Conservation (phyloP, 2,797 vertebrate genomes). For the Gallinago stenura region DNA sequence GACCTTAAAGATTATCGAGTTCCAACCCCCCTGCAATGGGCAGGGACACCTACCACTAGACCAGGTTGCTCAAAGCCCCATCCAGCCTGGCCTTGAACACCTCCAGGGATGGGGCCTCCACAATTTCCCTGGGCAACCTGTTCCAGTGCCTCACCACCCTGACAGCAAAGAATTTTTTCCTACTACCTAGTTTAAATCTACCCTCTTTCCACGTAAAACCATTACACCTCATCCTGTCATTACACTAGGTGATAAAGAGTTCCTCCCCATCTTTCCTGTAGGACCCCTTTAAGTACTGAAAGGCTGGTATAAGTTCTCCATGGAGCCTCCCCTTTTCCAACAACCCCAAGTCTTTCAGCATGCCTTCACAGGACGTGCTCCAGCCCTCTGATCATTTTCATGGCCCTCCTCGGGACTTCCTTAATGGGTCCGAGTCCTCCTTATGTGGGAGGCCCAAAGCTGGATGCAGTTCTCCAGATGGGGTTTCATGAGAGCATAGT, state of each 20-base stretch:
- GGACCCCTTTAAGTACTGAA: background rate
- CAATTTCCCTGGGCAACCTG: background rate
- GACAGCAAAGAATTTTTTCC: background rate
- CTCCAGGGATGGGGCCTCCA: background rate
- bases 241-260: background rate
- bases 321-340: background rate
- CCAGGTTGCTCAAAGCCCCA: background rate
- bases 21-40: background rate
- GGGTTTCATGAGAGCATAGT: background rate
- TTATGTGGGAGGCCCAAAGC: background rate
- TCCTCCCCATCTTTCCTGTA: background rate
- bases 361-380: background rate
- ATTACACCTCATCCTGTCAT: too few species aligned
- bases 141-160: background rate
- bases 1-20: background rate
- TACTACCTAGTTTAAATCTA: background rate
- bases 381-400: background rate
- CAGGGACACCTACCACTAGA: background rate
- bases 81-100: background rate
- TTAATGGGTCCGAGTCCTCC: background rate
- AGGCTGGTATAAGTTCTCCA: background rate
- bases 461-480: background rate
- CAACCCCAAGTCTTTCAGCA: background rate
- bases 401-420: background rate
- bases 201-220: background rate